A percentile compares a stretch with the other conserved stretches of the same genome.
Conservation (phyloP, 2,888 invertebrate species). For the Agrilus cyanescens region DNA sequence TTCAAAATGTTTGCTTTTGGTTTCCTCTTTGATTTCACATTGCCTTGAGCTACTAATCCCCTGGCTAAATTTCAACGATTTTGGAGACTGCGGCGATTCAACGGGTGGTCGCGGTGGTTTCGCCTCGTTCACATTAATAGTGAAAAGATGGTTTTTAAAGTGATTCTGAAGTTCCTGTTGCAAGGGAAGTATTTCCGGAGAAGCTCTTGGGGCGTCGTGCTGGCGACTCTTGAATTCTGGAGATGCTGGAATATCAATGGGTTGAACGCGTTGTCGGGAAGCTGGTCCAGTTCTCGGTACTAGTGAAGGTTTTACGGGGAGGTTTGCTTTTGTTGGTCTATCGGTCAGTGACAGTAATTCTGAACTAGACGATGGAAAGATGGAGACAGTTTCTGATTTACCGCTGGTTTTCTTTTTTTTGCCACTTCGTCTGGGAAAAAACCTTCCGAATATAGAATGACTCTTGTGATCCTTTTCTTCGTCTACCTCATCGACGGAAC, state of each 20-base stretch:
- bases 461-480: constrained; percentile 35
- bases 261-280: constrained; percentile 43
- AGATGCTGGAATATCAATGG: constrained; percentile 40
- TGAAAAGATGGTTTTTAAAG: constrained; percentile 25
- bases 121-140: constrained; percentile 16
- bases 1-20: not conserved
- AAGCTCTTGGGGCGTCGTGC: constrained; percentile 18
- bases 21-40: constrained; percentile 5
- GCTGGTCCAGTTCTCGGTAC: constrained; percentile 39
- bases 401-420: constrained; percentile 48
- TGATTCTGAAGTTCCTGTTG: constrained; percentile 28
- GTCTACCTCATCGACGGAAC: constrained; percentile 26
- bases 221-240: constrained; percentile 24
- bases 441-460: constrained; percentile 51
- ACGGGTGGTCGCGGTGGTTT: constrained; percentile 10
- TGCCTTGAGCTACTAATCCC: constrained; percentile 10
- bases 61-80: constrained; percentile 12
- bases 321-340: not conserved
- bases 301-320: not conserved
- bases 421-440: constrained; percentile 57
- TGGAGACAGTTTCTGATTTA: constrained; percentile 35
- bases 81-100: constrained; percentile 15
- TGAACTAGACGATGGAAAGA: not conserved
- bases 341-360: not conserved
- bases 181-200: constrained; percentile 25